A percentile compares a stretch with the other conserved stretches of the same genome.
phyloP scores from a whole-genome alignment of 2,797 vertebrate genomes.

The Malurus leucopterus region DNA sequence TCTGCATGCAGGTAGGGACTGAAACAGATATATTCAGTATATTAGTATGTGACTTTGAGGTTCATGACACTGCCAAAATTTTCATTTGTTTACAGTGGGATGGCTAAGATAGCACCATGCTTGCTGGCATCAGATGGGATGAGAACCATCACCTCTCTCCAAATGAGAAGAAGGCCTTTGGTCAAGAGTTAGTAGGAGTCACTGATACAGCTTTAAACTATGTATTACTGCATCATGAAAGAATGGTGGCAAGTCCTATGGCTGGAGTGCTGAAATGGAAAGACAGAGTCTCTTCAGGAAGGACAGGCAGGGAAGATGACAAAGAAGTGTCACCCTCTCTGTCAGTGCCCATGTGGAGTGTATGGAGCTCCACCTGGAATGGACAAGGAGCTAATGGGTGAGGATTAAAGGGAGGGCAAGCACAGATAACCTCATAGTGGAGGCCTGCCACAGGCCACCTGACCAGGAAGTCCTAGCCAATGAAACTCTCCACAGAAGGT shows the following conservation, averaged over 20 bases:
- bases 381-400: not conserved
- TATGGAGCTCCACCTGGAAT: not conserved
- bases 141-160: not conserved
- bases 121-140: not conserved
- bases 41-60: not conserved
- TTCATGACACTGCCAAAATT: not conserved
- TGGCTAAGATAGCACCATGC: not conserved
- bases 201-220: not conserved
- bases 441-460: not conserved
- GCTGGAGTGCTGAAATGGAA: not conserved
- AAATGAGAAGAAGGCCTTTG: not conserved
- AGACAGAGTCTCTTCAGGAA: not conserved
- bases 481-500: not conserved
- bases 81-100: not conserved
- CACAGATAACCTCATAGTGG: not conserved
- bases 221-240: not conserved
- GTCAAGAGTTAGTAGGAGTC: not conserved
- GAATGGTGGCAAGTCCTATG: not conserved
- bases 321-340: not conserved
- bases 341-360: not conserved
- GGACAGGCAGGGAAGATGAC: not conserved
- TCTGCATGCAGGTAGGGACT: not conserved
- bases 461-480: not conserved
- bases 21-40: not conserved
- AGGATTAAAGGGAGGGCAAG: not conserved